Conservation (phyloP, 2,888 invertebrate species). For the Polydrusus pterygomalis region DNA sequence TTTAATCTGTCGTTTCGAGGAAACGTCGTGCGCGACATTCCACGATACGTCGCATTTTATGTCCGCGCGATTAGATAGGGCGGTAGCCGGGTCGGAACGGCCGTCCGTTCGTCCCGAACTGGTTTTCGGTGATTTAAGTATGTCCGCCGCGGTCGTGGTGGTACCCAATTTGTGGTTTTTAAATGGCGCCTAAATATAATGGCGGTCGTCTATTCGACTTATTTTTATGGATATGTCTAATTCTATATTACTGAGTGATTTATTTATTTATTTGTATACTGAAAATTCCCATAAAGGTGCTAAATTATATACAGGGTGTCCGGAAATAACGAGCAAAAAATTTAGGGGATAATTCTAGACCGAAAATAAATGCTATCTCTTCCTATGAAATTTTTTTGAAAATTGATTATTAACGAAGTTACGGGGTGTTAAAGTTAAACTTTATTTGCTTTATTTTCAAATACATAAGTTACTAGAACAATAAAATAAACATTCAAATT, state of each 20-base stretch:
- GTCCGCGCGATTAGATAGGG: slow-evolving; percentile 43
- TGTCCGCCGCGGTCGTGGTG: not conserved
- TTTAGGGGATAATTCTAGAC: no score
- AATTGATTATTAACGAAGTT: no score
- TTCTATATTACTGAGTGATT: not conserved
- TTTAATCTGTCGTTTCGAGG: slow-evolving; percentile 36
- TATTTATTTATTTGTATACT: no score
- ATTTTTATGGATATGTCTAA: not conserved
- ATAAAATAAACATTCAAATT: no score
- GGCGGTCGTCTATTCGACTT: slow-evolving; percentile 14
- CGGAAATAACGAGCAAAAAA: no score
- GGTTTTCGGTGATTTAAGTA: slow-evolving; percentile 30
- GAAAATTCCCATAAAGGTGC: no score
- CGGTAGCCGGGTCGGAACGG: slow-evolving; percentile 26
- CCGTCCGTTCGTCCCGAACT: slow-evolving; percentile 40
- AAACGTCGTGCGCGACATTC: slow-evolving; percentile 36
- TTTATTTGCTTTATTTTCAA: no score
- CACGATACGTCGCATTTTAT: slow-evolving; percentile 18
- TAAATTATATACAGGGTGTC: no score
- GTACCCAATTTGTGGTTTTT: slow-evolving; percentile 9
- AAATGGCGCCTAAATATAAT: slow-evolving; percentile 7
- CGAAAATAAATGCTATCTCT: no score
- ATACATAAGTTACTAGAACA: no score
- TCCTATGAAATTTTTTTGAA: no score
- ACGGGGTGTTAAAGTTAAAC: no score